These are phyloP conservation scores for Bembecia ichneumoniformis DNA, from an alignment of 2,888 invertebrate genomes.

Conservation along the genomic window DNA sequence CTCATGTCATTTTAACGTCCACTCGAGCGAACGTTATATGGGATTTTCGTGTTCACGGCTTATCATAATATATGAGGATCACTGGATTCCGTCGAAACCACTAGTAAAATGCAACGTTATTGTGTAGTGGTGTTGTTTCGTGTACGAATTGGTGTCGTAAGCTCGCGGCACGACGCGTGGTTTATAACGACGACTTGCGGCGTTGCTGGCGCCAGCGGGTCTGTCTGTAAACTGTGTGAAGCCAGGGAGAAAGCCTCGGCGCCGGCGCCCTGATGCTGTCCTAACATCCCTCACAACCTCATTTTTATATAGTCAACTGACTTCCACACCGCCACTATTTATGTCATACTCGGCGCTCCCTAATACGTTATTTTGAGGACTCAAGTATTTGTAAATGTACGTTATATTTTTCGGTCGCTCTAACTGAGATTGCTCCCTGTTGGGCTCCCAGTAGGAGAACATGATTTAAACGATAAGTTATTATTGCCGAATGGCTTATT, in stretches of 20 bases:
- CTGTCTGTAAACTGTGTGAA: slow-evolving; percentile 41
- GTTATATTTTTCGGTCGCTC: slow-evolving; percentile 38
- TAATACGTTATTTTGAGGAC: slow-evolving; percentile 64
- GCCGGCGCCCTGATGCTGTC: slow-evolving; percentile 60
- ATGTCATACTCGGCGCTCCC: slow-evolving; percentile 65
- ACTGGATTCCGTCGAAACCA: slow-evolving; percentile 1
- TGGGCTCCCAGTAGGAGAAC: slow-evolving; percentile 26
- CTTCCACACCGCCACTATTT: slow-evolving; percentile 68
- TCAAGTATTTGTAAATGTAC: slow-evolving; percentile 54
- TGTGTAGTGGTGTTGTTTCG: background rate
- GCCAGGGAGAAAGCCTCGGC: slow-evolving; percentile 45
- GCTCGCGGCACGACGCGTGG: slow-evolving; percentile 18
- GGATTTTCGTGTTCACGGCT: background rate
- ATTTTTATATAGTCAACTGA: slow-evolving; percentile 71
- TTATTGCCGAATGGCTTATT: slow-evolving; percentile 22
- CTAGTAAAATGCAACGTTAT: background rate
- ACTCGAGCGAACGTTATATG: slow-evolving; percentile 11
- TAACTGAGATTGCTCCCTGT: slow-evolving; percentile 40
- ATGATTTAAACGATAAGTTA: slow-evolving; percentile 41
- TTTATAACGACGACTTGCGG: slow-evolving; percentile 23
- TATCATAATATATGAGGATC: background rate
- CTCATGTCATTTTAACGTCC: slow-evolving; percentile 31
- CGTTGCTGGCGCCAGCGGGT: slow-evolving; percentile 60
- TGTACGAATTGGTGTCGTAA: slow-evolving; percentile 11
- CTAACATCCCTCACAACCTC: slow-evolving; percentile 57